Evolutionary conservation across 2,797 vertebrate species (phyloP).

Genomic region (Diceros bicornis): DNA sequence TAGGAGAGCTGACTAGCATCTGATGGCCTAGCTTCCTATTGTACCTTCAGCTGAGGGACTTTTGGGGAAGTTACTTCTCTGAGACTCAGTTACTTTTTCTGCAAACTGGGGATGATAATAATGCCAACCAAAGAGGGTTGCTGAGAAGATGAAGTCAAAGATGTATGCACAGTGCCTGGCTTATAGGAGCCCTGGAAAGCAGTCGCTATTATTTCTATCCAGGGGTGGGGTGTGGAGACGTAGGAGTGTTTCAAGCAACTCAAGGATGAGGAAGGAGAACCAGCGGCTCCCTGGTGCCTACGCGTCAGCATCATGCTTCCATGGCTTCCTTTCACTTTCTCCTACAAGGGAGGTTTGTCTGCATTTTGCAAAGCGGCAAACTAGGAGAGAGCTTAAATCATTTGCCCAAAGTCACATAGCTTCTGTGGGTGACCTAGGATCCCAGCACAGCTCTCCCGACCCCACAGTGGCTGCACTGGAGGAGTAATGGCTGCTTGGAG

Average conservation of each 20-base stretch:
- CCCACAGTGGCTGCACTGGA: accelerated
- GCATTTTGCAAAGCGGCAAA: neutral
- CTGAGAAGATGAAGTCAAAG: neutral
- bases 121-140: neutral
- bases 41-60: neutral
- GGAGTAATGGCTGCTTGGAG: neutral
- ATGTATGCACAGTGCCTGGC: accelerated
- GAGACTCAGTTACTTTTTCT: neutral
- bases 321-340: neutral
- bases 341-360: neutral
- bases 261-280: neutral
- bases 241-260: neutral
- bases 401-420: too few species aligned
- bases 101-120: neutral
- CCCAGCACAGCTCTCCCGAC: neutral
- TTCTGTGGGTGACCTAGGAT: too few species aligned
- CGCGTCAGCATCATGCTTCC: accelerated
- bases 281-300: accelerated
- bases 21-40: neutral
- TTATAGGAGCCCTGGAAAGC: neutral
- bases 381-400: neutral
- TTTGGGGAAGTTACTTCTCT: neutral
- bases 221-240: neutral
- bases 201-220: neutral
- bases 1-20: neutral